These are phyloP conservation scores for Poicephalus meyeri DNA, from an alignment of 2,113 vertebrate genomes.

Conservation along the genomic window DNA sequence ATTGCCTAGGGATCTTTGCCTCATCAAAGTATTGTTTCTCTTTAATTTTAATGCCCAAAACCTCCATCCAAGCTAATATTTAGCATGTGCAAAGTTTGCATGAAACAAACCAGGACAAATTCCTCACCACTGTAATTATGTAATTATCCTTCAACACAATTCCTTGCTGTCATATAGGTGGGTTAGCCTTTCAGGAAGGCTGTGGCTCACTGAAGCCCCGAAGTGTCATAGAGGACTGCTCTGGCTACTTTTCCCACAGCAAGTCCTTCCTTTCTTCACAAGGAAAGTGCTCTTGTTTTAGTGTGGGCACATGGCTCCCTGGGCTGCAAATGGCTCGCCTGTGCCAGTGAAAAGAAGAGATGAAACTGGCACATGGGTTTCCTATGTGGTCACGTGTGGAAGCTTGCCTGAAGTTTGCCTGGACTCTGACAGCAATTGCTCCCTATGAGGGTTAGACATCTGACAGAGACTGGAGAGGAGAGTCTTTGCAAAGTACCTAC, in stretches of 20 bases:
- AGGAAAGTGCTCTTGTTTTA: neutral
- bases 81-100: neutral
- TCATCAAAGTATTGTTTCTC: neutral
- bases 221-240: neutral
- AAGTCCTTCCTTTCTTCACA: neutral
- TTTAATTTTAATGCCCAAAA: neutral
- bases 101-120: neutral
- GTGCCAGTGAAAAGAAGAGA: neutral
- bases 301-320: neutral
- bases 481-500: rapidly evolving
- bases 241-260: neutral
- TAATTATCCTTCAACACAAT: neutral
- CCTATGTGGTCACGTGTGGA: rapidly evolving
- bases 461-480: neutral
- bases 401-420: neutral
- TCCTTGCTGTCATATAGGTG: neutral
- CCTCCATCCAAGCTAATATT: neutral
- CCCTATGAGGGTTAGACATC: neutral
- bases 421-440: neutral
- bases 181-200: neutral
- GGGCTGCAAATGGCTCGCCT: rapidly evolving
- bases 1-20: neutral
- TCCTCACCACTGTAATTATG: neutral
- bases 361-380: neutral
- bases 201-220: neutral